Base-by-base conservation (phyloP, 2,113 vertebrate genomes). In the Thunnus maccoyii region DNA sequence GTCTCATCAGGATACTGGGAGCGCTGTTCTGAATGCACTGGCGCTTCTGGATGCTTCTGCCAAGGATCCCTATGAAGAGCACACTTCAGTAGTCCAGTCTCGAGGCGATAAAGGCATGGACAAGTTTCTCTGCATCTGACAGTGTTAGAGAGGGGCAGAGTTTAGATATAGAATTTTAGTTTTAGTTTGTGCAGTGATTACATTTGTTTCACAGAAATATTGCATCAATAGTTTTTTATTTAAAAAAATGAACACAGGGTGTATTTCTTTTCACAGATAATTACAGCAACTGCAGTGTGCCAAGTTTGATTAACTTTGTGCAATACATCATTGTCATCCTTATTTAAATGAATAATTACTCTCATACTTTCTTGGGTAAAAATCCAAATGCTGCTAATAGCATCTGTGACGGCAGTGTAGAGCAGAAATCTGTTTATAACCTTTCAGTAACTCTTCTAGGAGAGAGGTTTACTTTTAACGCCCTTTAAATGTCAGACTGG, bases 261-360 rank as follows among this genome's bases (percentile, higher is more conserved):
- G 4, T 47, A 15, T 57, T 74, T 7, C 51, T 65, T 52, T 67
- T 41, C 47, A 32, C 54, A 67, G 48, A 41, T 68, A 67, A 72
- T 75, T 48, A 25, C n/a, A 81, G 68, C 27, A 6, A 51, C 20
- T 20, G 47, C 6, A 44, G 13, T 5, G 11, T 22, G 56, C 51
- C 80, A 65, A 62, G 57, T 63, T 13, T 22, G 64, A 61, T 67
- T n/a, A 60, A 52, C 25, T 44, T 8, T 4, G 27, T 50, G 55
- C 56, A 4, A 73, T 70, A 32, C 36, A 78, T 86, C 79, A 75
- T 46, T 86, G 70, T 64, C 70, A 36, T 71, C 17, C 44, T 72
- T 57, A 48, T 20, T 69, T 10, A 72, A 58, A 15, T 57, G 71
- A 80, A 70, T 65, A 60, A 80, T 84, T 69, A 73, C 27, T 63